Evolutionary conservation across 2,797 vertebrate genomes (phyloP), one percentile per base, ranked within the genome.

Genomic region (Sebastes cheni): DNA sequence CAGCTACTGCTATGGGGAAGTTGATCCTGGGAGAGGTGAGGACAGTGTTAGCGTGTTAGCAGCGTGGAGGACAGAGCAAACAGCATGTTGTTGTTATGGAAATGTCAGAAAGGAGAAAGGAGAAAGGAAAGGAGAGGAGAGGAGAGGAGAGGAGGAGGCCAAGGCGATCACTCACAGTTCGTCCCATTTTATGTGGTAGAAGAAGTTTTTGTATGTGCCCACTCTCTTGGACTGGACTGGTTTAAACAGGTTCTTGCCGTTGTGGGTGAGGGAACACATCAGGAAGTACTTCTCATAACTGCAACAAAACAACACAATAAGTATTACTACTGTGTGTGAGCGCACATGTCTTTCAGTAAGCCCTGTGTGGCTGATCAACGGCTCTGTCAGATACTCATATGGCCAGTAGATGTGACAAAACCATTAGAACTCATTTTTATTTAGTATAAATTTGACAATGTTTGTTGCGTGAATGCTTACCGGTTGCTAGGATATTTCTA

Each of bases 251-350:
- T 99, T 98, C 90, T 95, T 97, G 85, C 97, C 97, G 59, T 99
- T 99, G 93, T 99, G 97, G 67, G 96, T 97, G 87, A 99, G 95
- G 50, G 98, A 97, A 86, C 98, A 99, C 92, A 97, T 88, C 92
- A 99, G 95, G 91, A 97, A 99, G 94, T 99, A 99, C 92, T 99
- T 99, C 94, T 99, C 99, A 84, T 97, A 99, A 92, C 98, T 99
- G 89, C 71, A 94, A 91, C 8, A 75, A 79, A 84, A 72, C 39
- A 69, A 36, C 34, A 72, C 32, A 59, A 65, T 20, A 59, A 65
- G 32, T 6, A 10, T n/a, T 8, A 2, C 8, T 39, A 39, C 9
- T 32, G 69, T 20, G 69, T 20, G 42, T 46, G 42, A 2, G 32
- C 59, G 34, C 39, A 20, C 8, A 5, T 32, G 27, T 23, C 14